phyloP scores from a whole-genome alignment of 2,113 vertebrate genomes.

The Casuarius casuarius region DNA sequence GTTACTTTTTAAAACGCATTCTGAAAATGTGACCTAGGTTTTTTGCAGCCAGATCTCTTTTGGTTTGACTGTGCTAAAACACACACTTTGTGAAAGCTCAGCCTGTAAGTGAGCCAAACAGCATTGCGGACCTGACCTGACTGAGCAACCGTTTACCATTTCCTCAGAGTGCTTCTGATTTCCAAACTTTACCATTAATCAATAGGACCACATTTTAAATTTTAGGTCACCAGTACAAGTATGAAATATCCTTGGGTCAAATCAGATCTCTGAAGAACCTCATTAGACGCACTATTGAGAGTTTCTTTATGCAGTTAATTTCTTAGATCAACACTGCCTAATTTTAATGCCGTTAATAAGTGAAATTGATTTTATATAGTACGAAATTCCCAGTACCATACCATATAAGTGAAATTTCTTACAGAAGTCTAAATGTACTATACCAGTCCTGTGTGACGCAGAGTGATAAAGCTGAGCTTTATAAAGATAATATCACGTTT shows the following conservation, averaged over 20 bases:
- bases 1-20: background rate
- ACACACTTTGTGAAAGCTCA: background rate
- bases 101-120: background rate
- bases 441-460: background rate
- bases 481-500: slow-evolving; percentile 27
- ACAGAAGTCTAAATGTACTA: slow-evolving; percentile 6
- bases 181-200: background rate
- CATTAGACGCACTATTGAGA: background rate
- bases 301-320: background rate
- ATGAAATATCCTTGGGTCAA: background rate
- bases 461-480: slow-evolving; percentile 27
- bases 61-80: background rate
- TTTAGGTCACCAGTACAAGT: background rate
- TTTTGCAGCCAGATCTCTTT: background rate
- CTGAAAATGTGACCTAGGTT: background rate
- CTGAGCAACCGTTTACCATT: background rate
- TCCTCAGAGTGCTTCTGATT: background rate
- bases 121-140: background rate
- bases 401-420: slow-evolving; percentile 12
- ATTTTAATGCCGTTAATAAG: slow-evolving; percentile 39
- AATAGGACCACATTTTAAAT: background rate
- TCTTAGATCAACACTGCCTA: background rate
- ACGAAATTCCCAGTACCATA: background rate
- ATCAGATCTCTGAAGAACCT: background rate
- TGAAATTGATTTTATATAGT: background rate